A percentile compares a stretch with the other conserved stretches of the same genome.
These are phyloP conservation scores for Microctenopoma stevenorrisi DNA, from an alignment of 2,797 vertebrate genomes.

Conservation along the genomic window DNA sequence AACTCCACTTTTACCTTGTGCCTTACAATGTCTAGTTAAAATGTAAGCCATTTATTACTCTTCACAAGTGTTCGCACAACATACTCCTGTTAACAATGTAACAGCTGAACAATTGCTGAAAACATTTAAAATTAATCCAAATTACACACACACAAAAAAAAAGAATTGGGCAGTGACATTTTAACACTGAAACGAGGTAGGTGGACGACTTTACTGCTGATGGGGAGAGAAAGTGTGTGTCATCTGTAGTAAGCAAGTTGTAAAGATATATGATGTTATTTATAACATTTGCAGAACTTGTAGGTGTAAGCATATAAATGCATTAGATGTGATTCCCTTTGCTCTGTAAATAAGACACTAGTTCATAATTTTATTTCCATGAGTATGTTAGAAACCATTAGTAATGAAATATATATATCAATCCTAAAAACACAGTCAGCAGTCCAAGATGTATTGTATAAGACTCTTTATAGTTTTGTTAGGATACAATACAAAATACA, in stretches of 20 bases:
- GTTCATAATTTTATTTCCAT: neutral
- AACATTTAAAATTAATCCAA: slow-evolving; percentile 1
- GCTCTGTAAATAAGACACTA: slow-evolving; percentile 10
- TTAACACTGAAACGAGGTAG: neutral
- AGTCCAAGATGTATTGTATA: slow-evolving; percentile 36
- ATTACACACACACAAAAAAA: neutral
- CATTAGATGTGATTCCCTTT: neutral
- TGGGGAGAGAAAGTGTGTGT: slow-evolving; percentile 7
- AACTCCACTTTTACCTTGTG: slow-evolving; percentile 74
- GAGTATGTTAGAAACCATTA: neutral
- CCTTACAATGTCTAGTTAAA: slow-evolving; percentile 66
- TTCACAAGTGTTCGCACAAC: slow-evolving; percentile 41
- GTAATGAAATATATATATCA: neutral
- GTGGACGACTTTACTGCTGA: neutral
- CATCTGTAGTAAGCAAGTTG: slow-evolving; percentile 3
- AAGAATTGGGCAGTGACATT: neutral
- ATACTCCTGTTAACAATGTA: slow-evolving; percentile 26
- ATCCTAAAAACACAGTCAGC: slow-evolving; percentile 26
- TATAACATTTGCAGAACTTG: neutral
- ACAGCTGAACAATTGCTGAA: slow-evolving; percentile 15
- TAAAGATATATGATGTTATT: neutral
- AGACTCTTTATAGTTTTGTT: slow-evolving; percentile 55
- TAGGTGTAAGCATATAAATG: neutral
- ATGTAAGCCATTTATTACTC: slow-evolving; percentile 77
- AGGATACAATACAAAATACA: slow-evolving; percentile 74